Percentiles rank a stretch among this genome's conserved stretches.
Conservation (phyloP, 2,113 vertebrate genomes). For the Cariama cristata region DNA sequence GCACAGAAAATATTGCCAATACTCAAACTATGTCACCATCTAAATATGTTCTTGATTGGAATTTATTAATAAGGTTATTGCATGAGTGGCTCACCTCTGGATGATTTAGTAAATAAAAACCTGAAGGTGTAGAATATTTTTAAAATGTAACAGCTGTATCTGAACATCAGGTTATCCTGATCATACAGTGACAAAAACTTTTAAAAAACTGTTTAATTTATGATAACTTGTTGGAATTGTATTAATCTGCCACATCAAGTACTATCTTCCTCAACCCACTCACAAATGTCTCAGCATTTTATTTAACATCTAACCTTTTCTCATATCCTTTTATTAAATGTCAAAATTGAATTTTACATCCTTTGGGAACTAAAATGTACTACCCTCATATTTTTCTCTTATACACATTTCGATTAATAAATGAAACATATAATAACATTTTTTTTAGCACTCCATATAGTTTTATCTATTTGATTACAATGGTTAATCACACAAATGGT, state of each 20-base stretch:
- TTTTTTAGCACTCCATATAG: not conserved
- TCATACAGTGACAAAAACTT: not conserved
- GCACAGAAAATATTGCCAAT: not conserved
- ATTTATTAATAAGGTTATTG: not conserved
- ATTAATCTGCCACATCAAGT: not conserved
- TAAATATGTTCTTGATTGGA: not conserved
- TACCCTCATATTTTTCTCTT: not conserved
- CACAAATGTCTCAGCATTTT: not conserved
- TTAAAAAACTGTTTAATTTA: not conserved
- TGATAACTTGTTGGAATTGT: not conserved
- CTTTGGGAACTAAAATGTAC: not conserved
- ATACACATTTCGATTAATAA: slow-evolving; percentile 14
- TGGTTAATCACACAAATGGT: slow-evolving; percentile 12
- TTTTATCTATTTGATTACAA: not conserved
- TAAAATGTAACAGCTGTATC: not conserved
- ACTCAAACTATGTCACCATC: not conserved
- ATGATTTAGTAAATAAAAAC: not conserved
- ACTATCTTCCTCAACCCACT: not conserved
- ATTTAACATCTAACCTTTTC: slow-evolving; percentile 53
- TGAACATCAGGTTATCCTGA: not conserved
- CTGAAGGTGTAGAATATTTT: not conserved
- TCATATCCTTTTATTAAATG: slow-evolving; percentile 44
- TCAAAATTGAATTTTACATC: slow-evolving; percentile 42
- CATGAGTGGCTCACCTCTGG: not conserved
- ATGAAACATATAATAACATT: not conserved